Base-by-base conservation (phyloP, 2,113 vertebrate species). In the Cyrtonyx montezumae region DNA sequence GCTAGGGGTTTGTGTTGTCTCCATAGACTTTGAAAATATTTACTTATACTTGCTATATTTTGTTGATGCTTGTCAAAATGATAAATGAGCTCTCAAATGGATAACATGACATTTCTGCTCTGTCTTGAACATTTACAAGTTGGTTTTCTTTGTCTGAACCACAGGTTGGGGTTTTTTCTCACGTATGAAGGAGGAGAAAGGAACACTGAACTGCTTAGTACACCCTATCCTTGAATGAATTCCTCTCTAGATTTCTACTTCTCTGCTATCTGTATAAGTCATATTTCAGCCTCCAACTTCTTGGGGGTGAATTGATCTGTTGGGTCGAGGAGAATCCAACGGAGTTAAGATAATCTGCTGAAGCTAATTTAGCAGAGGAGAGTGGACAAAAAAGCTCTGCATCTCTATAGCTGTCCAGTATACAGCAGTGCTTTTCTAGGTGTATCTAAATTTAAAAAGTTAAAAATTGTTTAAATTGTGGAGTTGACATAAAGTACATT, bases 271-370 rank as follows among this genome's bases (percentile, higher is more conserved):
- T 6, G 11, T 42, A 43, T 34, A 74, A 36, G 30, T 74, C 9
- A 19, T 28, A 32, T 81, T 73, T 73, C 0, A 0, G 18, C 3
- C 6, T 14, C 1, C 23, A 69, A 4, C 23, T 58, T 23, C 51
- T 74, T 18, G 43, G 30, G 28, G 13, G 36, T 28, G 26, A 25
- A 17, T 78, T 84, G 51, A 16, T 84, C n/a, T 40, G 5, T 26
- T 62, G 15, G 15, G 34, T 37, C 36, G 36, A 17, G 25, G 61
- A 63, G 36, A 70, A 28, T 48, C n/a, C 22, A 36, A 49, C 19
- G 17, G 45, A 25, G 20, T 26, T 62, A 37, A 59, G 48, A 59
- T 37, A 16, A 49, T 48, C 51, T 62, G 18, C 20, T 46, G 22
- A 67, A 59, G 20, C 30, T 58, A 66, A 28, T 32, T 56, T 67